phyloP scores from a whole-genome alignment of 2,113 vertebrate species.

The Corythaixoides concolor region DNA sequence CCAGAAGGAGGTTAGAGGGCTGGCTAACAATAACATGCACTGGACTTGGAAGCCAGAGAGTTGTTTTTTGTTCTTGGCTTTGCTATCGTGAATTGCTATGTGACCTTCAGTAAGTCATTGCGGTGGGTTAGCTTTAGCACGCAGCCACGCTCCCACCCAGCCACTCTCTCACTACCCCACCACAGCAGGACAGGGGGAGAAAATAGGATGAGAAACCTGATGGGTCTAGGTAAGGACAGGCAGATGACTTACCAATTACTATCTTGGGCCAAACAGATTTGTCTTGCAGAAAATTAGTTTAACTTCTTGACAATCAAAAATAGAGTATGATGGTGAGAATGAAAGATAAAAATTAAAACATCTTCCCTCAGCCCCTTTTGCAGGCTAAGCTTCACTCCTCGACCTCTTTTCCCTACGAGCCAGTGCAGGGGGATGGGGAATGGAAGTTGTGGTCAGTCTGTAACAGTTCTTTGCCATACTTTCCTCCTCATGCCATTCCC shows the following conservation, averaged over 20 bases:
- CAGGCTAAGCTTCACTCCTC: background rate
- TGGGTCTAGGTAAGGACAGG: background rate
- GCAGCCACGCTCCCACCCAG: rapidly evolving
- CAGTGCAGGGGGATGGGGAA: rapidly evolving
- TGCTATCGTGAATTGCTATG: rapidly evolving
- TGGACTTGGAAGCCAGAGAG: background rate
- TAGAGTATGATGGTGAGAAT: background rate
- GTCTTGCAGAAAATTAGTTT: background rate
- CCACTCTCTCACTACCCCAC: rapidly evolving
- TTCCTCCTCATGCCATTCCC: background rate
- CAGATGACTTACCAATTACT: background rate
- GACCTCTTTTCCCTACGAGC: background rate
- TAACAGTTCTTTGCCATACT: background rate
- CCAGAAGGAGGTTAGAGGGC: background rate
- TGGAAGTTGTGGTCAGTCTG: background rate
- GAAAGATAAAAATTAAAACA: background rate
- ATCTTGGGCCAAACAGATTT: rapidly evolving
- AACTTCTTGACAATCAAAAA: background rate
- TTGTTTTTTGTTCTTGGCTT: background rate
- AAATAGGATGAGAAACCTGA: background rate
- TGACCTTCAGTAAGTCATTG: rapidly evolving
- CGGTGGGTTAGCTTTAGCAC: rapidly evolving
- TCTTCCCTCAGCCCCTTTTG: background rate
- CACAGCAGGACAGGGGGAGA: rapidly evolving
- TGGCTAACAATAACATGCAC: background rate